These are phyloP conservation scores for Hylaea fasciaria DNA, from an alignment of 2,888 invertebrate species.

Conservation along the genomic window DNA sequence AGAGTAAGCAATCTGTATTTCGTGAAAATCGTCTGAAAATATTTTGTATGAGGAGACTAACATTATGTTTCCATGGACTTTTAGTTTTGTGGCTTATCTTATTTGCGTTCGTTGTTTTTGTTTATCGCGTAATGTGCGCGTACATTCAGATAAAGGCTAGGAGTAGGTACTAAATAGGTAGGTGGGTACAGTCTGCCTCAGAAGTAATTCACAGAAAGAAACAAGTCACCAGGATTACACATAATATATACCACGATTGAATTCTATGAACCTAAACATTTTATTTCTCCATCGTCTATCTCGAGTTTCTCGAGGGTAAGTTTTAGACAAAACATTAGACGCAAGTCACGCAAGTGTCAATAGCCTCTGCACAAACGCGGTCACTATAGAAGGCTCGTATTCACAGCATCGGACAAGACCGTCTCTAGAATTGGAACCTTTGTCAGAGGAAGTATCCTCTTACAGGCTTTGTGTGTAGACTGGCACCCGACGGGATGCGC, in stretches of 20 bases:
- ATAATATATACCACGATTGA: no score
- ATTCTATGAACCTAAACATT: no score
- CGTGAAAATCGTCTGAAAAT: conserved; percentile 29
- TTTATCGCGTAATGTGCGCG: neutral
- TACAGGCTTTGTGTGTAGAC: conserved; percentile 74
- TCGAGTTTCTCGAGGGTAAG: no score
- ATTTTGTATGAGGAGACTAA: conserved; percentile 19
- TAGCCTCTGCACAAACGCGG: conserved; percentile 31
- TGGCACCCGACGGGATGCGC: conserved; percentile 71
- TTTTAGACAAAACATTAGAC: conserved; percentile 11
- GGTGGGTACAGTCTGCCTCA: neutral
- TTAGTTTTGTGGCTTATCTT: neutral
- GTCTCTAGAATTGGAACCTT: conserved; percentile 70
- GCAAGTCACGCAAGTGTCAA: conserved; percentile 19
- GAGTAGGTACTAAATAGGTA: neutral
- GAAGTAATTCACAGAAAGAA: neutral
- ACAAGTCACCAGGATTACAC: no score
- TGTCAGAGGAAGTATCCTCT: conserved; percentile 82
- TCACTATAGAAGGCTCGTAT: conserved; percentile 53
- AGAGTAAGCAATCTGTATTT: conserved; percentile 29
- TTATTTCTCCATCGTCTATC: no score
- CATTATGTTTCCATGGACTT: conserved; percentile 17
- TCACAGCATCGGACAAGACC: conserved; percentile 56
- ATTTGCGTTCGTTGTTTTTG: neutral
- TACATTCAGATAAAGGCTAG: no score